These are phyloP conservation scores for Archivesica marissinica DNA, from an alignment of 1,140 invertebrate species.

Conservation along the genomic window DNA sequence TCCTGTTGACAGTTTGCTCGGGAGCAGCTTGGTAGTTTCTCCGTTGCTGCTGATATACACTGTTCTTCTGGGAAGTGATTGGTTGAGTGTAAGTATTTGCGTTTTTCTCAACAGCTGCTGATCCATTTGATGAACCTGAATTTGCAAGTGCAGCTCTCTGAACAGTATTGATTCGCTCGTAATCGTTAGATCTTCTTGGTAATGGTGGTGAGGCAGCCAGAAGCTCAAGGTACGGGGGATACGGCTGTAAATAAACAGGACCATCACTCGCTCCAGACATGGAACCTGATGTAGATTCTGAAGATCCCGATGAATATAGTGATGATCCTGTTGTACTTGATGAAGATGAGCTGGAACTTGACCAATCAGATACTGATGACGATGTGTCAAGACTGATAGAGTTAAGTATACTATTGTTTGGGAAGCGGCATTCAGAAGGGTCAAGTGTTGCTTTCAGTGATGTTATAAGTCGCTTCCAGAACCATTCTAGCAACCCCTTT, in stretches of 20 bases:
- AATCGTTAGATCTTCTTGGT: conserved; percentile 19
- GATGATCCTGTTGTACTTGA: background rate
- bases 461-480: conserved; percentile 80
- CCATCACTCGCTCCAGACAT: background rate
- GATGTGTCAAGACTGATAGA: conserved; percentile 41
- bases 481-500: conserved; percentile 80
- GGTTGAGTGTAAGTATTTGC: background rate
- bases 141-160: background rate
- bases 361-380: background rate
- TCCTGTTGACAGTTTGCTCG: background rate
- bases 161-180: conserved; percentile 36
- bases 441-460: conserved; percentile 77
- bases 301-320: background rate
- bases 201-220: background rate
- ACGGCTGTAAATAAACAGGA: background rate
- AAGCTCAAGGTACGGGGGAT: background rate
- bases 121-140: background rate
- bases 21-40: too few relatives aligned
- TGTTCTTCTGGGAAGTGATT: background rate
- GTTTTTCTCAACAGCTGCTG: background rate
- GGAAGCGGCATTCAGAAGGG: background rate
- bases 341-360: background rate
- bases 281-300: background rate
- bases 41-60: background rate
- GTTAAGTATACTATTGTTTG: background rate